Evolutionary conservation across 2,888 invertebrate genomes (phyloP), one percentile per base, ranked within the genome.

Genomic region (Nineta flava): DNA sequence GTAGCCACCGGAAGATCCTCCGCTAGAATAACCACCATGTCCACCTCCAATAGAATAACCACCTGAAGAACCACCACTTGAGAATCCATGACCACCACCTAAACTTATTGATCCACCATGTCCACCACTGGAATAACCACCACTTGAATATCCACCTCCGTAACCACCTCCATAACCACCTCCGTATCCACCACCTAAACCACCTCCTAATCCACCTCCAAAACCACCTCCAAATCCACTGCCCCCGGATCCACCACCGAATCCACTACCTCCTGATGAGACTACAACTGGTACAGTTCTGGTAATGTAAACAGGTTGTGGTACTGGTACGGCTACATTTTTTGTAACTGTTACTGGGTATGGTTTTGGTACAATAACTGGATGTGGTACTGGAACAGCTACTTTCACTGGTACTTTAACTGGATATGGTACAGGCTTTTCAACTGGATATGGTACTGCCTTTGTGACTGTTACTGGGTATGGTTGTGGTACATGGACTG

Each of bases 331-430:
- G 40, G 63, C 65, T 5, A 72, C 71, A 40, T 72, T 73, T 55
- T 75, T 70, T 50, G 72, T 68, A 0, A 81, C 75, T 51, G 70
- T 64, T 10, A 79, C 75, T 1, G 79, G 80, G 0, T 75, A 74
- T 1, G 71, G 73, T 48, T 75, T 71, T 43, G 75, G 72, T 2
- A 77, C 71, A 46, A 71, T 69, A 12, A 79, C 78, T 31, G 77
- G 68, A 53, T 64, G 64, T 46, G 64, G 61, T 44, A 67, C 61
- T 42, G 54, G 54, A 2, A 69, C 66, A 46, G 66, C 62, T 26
- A 64, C 59, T 58, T 65, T 64, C 4, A 62, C 58, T 21, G 60
- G 56, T 32, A 68, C 72, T 57, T 74, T 72, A 72, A 38, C 38
- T 13, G 38, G 38, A n/a, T 13, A n/a, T 38, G 38, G 38, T 15